phyloP scores from a whole-genome alignment of 2,113 vertebrate species.

The Ageneiosus marmoratus region DNA sequence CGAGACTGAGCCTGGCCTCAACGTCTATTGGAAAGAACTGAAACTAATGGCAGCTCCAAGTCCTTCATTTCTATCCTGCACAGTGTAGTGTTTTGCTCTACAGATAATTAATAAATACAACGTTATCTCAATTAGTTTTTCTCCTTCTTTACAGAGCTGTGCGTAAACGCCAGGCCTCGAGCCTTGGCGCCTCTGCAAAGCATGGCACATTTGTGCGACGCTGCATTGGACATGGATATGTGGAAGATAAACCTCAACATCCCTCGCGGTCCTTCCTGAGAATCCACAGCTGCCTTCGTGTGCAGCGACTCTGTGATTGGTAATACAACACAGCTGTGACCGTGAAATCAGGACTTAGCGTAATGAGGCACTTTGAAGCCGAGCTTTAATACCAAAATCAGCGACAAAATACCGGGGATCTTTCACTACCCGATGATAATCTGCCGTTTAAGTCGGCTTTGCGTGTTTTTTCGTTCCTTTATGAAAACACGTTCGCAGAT shows the following conservation, averaged over 20 bases:
- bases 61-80: constrained; percentile 5
- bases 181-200: constrained; percentile 28
- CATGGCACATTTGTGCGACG: constrained; percentile 11
- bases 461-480: constrained; percentile 67
- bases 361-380: constrained; percentile 79
- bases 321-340: constrained; percentile 78
- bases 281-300: constrained; percentile 53
- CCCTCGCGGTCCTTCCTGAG: constrained; percentile 44
- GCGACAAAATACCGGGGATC: constrained; percentile 73
- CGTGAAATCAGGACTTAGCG: constrained; percentile 79
- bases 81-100: neutral
- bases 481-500: constrained; percentile 61
- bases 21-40: constrained; percentile 11
- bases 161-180: constrained; percentile 31
- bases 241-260: constrained; percentile 65
- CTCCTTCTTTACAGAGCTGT: constrained; percentile 3
- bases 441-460: constrained; percentile 70
- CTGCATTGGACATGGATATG: constrained; percentile 64
- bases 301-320: constrained; percentile 71
- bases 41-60: neutral
- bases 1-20: constrained; percentile 25
- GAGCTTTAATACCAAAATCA: constrained; percentile 78
- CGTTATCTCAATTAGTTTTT: neutral
- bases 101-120: neutral
- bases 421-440: constrained; percentile 77